phyloP scores from a whole-genome alignment of 2,888 invertebrate genomes.

The Schizaphis graminum region DNA sequence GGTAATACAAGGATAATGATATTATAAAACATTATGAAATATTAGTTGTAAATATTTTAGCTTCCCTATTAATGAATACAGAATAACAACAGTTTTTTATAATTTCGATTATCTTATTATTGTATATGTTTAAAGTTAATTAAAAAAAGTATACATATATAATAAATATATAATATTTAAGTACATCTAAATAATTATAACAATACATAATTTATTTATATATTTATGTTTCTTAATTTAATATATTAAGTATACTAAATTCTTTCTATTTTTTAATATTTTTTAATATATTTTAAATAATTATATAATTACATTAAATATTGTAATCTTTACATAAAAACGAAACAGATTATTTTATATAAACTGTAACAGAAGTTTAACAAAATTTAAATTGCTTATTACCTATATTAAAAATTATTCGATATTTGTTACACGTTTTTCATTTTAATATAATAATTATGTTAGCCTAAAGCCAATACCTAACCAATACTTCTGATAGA shows the following conservation, averaged over 20 bases:
- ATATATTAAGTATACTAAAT: background rate
- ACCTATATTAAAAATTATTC: background rate
- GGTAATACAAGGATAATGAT: background rate
- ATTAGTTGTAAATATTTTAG: background rate
- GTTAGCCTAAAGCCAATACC: background rate
- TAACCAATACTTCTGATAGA: background rate
- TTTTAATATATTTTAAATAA: background rate
- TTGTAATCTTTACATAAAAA: background rate
- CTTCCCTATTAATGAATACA: background rate
- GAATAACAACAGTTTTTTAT: background rate
- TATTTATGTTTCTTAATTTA: background rate
- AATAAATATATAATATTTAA: background rate
- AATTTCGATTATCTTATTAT: background rate
- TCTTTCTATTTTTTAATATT: background rate
- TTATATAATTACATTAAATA: background rate
- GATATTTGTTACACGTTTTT: background rate
- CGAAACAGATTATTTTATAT: background rate
- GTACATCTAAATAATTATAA: background rate
- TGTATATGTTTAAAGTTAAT: background rate
- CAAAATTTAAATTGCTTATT: background rate
- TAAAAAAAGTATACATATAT: background rate
- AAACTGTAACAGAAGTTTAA: constrained; percentile 22
- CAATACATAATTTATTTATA: background rate
- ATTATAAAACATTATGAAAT: background rate
- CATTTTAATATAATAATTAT: background rate